Conservation (phyloP, 1,140 invertebrate species). For the Brachionus manjavacas region DNA sequence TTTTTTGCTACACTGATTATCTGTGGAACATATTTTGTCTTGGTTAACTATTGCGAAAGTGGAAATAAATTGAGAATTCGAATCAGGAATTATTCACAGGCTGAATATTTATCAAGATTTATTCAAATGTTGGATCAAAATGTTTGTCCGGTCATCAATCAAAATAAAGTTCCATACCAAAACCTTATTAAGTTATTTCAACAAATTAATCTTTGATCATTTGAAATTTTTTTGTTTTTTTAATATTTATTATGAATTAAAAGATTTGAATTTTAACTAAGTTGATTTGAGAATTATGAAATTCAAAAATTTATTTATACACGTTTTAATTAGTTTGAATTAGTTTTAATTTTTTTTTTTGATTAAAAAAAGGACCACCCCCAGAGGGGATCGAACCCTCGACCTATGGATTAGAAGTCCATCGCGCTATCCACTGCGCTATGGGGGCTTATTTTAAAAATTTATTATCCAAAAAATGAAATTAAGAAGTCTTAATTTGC, state of each 20-base stretch:
- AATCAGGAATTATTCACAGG: not conserved
- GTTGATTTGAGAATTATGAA: no score
- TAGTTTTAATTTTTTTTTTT: not conserved
- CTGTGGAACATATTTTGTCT: not conserved
- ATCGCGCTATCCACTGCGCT: no score
- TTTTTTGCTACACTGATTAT: not conserved
- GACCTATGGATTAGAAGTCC: no score
- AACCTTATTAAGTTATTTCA: not conserved
- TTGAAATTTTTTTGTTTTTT: not conserved
- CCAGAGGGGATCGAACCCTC: not conserved
- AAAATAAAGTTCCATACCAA: not conserved
- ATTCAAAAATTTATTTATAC: no score
- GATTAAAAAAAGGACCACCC: not conserved
- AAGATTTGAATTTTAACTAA: no score
- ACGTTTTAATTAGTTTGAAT: not conserved
- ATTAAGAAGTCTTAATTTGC: not conserved
- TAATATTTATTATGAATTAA: not conserved
- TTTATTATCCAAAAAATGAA: not conserved
- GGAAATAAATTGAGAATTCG: not conserved
- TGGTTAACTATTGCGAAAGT: not conserved
- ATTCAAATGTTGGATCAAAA: not conserved
- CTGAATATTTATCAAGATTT: not conserved
- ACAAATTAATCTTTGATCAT: constrained; percentile 9
- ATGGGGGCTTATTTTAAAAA: not conserved
- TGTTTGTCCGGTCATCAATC: not conserved